Evolutionary conservation across 2,888 invertebrate species (phyloP), one percentile per base, ranked within the genome.

Genomic region (Dorcus hopei): DNA sequence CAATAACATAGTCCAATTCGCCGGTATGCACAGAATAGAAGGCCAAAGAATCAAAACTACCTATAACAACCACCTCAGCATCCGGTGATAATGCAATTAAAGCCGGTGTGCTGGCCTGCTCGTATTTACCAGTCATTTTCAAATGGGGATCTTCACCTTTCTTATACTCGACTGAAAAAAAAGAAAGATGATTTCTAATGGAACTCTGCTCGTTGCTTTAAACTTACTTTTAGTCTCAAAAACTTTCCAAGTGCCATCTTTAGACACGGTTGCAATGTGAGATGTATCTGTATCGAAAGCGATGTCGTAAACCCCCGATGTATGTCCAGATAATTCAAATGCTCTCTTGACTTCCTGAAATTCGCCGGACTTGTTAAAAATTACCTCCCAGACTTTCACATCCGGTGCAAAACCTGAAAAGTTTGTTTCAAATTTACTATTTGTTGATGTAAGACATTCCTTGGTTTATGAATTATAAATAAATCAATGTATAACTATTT

Each of bases 231-330:
- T 90, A 54, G 91, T 93, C 76, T 95, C 86, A 81, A 88, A 95
- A 57, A 93, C 80, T 74, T 88, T 89, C 91, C 93, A 95, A 61
- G 89, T 89, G 70, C 91, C 91, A 80, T 94, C 93, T 80, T 91
- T 93, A 23, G 93, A 93, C 62, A 93, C 87, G 1, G 93, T 90
- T 4, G 87, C 91, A 81, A 93, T 88, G 73, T 88, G 85, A 51
- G 90, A 88, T 3, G 92, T 89, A 74, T 93, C 91, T 23, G 87
- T 86, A 68, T 88, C 91, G 76, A 95, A 94, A 54, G 87, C 87
- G 66, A 94, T 87, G 74, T 89, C 88, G 72, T 87, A 87, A 38
- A 95, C 85, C 5, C 91, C 92, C 0, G 93, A 90, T 14, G 84
- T 83, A 74, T 95, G 94, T 0, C 93, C 94, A 42, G 86, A 86